These are phyloP conservation scores for Chloropsis cyanopogon DNA, from an alignment of 2,113 vertebrate species.

Conservation along the genomic window DNA sequence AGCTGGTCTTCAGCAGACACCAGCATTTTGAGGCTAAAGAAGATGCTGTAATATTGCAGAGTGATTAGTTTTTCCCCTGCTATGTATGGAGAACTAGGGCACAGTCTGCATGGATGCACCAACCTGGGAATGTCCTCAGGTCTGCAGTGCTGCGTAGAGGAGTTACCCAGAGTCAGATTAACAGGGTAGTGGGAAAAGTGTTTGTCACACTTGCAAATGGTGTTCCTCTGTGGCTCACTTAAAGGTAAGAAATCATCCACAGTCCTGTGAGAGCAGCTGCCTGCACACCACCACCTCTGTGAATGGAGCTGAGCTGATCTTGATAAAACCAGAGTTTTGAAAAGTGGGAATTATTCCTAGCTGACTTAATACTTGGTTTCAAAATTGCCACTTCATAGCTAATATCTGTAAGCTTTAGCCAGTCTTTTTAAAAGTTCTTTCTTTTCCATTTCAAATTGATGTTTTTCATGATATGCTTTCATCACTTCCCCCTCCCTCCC, in stretches of 20 bases:
- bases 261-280: background rate
- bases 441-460: background rate
- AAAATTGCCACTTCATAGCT: background rate
- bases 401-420: background rate
- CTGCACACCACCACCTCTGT: background rate
- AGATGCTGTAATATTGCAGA: background rate
- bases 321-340: background rate
- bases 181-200: background rate
- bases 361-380: background rate
- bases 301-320: background rate
- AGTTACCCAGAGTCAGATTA: background rate
- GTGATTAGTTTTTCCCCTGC: background rate
- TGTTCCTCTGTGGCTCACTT: background rate
- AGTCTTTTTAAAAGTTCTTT: background rate
- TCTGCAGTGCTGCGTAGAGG: background rate
- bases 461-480: background rate
- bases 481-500: too few species aligned
- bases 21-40: background rate
- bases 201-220: background rate
- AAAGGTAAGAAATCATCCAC: background rate
- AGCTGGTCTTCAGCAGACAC: background rate
- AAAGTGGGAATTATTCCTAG: background rate
- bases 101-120: background rate
- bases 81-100: background rate
- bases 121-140: background rate